Base-by-base conservation (phyloP, 2,797 vertebrate genomes). In the Nyctibius grandis region DNA sequence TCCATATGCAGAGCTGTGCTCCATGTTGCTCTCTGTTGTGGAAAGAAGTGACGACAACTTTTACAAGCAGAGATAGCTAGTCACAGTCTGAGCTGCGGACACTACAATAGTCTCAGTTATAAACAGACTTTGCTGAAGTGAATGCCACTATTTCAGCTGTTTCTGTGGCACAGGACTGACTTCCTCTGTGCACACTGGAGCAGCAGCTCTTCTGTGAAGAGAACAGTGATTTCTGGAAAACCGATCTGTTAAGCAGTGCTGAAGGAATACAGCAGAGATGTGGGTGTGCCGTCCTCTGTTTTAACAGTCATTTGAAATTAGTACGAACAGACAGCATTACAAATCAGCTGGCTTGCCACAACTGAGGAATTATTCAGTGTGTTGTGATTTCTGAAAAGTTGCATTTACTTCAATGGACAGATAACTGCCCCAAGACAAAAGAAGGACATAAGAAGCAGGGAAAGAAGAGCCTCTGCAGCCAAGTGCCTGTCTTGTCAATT, bases 291-390 rank as follows among this genome's bases (percentile, higher is more conserved):
- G 77, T 47, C 85, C 91, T 93, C 93, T 51, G 79, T 97, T 97
- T 96, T 97, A 97, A 96, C 91, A 97, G 92, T 86, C 85, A 95
- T 95, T 97, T 96, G 85, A 97, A 95, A 91, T 63, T 40, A 89
- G 92, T 89, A 93, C 95, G 97, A 97, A 97, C 81, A 88, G 88
- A 89, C 78, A 96, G 91, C 88, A 73, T 83, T 86, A 69, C 63
- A 89, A 87, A 95, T 96, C 91, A 96, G 90, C 85, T 80, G 44
- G 93, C 96, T 96, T 53, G 73, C 78, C 88, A 95, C 96, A 96
- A 82, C 67, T 79, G 45, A 93, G 89, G 84, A 97, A 96, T 92
- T 91, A 93, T 76, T 56, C 22, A 92, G 86, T 81, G 56, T 60
- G 68, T 83, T 82, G 70, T 85, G 85, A 86, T 96, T 95, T 93